Conservation (phyloP, 2,888 invertebrate species). For the Eumacrocentrus americanus region DNA sequence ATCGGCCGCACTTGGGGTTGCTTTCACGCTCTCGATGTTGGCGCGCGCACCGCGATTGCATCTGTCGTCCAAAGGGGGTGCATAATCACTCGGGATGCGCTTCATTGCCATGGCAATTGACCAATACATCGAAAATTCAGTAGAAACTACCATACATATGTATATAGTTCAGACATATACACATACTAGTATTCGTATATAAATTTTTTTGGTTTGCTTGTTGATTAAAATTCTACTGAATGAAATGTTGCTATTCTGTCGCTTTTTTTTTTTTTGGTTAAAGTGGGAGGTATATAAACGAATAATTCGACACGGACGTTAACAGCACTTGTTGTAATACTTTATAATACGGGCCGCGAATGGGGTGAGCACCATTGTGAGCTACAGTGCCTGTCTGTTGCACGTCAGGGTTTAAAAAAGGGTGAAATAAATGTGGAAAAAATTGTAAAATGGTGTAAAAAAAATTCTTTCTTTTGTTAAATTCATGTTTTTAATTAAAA, state of each 20-base stretch:
- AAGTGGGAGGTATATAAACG: neutral
- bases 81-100: slow-evolving; percentile 27
- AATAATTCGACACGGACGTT: slow-evolving; percentile 56
- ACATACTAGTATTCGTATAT: neutral
- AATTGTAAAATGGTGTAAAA: too few species aligned
- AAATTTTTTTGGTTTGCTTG: neutral
- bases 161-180: too few species aligned
- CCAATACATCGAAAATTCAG: slow-evolving; percentile 12
- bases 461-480: too few species aligned
- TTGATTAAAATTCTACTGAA: neutral
- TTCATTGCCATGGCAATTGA: slow-evolving; percentile 19
- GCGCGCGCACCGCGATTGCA: slow-evolving; percentile 35
- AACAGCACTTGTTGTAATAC: slow-evolving; percentile 59
- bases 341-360: slow-evolving; percentile 55
- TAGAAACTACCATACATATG: neutral
- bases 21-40: neutral
- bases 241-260: slow-evolving; percentile 25
- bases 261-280: neutral
- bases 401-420: neutral
- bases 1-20: slow-evolving; percentile 27
- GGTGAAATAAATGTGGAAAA: neutral
- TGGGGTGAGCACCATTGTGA: slow-evolving; percentile 14
- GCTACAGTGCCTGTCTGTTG: neutral
- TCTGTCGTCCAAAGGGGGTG: slow-evolving; percentile 35
- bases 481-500: too few species aligned